Percentiles rank a stretch among this genome's conserved stretches.
Conservation (phyloP, 2,113 vertebrate species). For the Halichoerus grypus region DNA sequence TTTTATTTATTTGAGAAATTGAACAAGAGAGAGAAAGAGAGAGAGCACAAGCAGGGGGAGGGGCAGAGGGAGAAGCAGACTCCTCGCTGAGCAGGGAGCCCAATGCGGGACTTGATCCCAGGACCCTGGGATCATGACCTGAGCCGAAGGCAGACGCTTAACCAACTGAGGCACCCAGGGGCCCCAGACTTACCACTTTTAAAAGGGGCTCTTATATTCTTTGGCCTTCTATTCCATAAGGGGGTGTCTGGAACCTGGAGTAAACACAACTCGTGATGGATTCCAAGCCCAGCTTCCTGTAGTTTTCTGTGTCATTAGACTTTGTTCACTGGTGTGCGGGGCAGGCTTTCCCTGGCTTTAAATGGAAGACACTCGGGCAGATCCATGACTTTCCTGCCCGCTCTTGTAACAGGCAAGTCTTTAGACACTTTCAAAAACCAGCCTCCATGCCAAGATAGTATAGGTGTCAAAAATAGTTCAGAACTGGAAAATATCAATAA, state of each 20-base stretch:
- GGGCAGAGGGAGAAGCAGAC: no score
- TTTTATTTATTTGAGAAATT: no score
- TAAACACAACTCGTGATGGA: neutral
- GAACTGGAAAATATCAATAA: neutral
- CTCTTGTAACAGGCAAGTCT: neutral
- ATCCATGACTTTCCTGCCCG: rapidly evolving
- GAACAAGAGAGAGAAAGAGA: no score
- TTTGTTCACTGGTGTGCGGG: rapidly evolving
- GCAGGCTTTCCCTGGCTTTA: no score
- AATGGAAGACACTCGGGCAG: neutral
- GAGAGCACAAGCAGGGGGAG: no score
- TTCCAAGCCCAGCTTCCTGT: neutral
- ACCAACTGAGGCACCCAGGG: no score
- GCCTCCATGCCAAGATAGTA: neutral
- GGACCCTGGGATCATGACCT: no score
- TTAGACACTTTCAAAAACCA: neutral
- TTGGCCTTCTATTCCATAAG: neutral
- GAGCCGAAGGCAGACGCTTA: no score
- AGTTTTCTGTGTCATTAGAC: neutral
- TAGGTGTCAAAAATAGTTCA: neutral
- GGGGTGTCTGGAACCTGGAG: neutral
- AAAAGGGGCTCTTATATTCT: neutral
- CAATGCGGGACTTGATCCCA: no score
- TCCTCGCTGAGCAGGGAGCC: no score
- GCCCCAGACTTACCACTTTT: neutral